Base-by-base conservation (phyloP, 2,888 invertebrate genomes). In the Synanthedon formicaeformis region DNA sequence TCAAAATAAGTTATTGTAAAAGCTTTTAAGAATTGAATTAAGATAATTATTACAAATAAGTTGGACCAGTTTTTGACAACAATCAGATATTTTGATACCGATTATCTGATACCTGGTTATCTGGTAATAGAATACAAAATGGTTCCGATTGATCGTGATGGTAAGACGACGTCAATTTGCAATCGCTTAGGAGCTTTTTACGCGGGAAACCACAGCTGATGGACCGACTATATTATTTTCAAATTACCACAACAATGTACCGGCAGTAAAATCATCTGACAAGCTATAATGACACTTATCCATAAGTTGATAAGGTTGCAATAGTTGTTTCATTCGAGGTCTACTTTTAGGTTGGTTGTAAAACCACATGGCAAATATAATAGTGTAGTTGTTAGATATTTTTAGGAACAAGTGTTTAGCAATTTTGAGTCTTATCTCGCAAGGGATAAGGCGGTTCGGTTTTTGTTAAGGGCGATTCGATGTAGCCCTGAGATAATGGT, bases 101-200 rank as follows among this genome's bases (percentile, higher is more conserved):
- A 34, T 8, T 34, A 34, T 34, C 34, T 34, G 8, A 8, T 34
- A 40, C 10, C 12, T 40, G 6, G 11, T 12, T 50, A 34, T 50
- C 40, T 50, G 27, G 34, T 50, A 50, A 50, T 40, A 50, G 34
- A 50, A 50, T 50, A 11, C n/a, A 45, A 45, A 45, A 45, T 45
- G 13, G n/a, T n/a, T 45, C 41, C 13, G 41, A 51, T 16, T 8
- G 51, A 14, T 51, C 41, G 41, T 41, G 51, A 51, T 4, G 2
- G 13, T n/a, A 45, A 34, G 34, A 52, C 55, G 57, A 59, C 60
- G 53, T 58, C 62, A 66, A 69, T 69, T 69, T 69, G 65, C 66
- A 62, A 69, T 67, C 67, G 66, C 66, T 69, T 70, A 68, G 64
- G 56, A 59, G 58, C 62, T 65, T 64, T 68, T 68, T 65, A 65